Base-by-base conservation (phyloP, 2,888 invertebrate genomes). In the Lucinisca nassula region DNA sequence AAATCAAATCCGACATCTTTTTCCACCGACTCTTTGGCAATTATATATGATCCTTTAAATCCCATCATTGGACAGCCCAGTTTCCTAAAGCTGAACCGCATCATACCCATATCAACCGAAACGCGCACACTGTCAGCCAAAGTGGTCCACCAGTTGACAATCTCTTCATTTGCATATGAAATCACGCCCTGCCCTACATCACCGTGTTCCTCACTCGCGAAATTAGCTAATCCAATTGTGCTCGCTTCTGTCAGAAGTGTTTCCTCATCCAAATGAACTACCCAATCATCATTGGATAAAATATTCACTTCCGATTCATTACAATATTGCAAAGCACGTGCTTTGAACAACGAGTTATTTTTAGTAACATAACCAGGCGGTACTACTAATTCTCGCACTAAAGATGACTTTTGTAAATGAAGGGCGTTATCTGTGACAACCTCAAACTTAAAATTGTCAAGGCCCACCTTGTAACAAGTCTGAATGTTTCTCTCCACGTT, bases 31-130 rank as follows among this genome's bases (percentile, higher is more conserved):
- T 83, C 90, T 61, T 82, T 87, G 14, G 82, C 87, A 10, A 92
- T 89, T n/a, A 92, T 88, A 40, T 87, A 92, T 8, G 92, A 92
- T 2, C 92, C 92, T 78, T 92, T 92, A 51, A 88, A 89, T 55
- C 90, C 89, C 88, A 92, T 87, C 24, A 89, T 75, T 2, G 92
- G 92, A 58, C 88, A 86, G 0, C 88, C 85, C 10, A 90, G 82
- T 27, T 86, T 80, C 21, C 77, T 78, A 70, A 92, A 90, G 49
- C 89, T 82, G 37, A 89, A 92, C 32, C 91, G 73, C 86, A 90
- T 85, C 90, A 89, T 89, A 14, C 91, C 91, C 61, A 88, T 72
- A 76, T 92, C 91, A 4, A 90, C 88, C 17, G 89, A 84, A 35
- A 92, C 91, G 8, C 91, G 85, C 0, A 90, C 90, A 79, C 90